Conservation (phyloP, 2,888 invertebrate genomes). For the Coelopa pilipes region DNA sequence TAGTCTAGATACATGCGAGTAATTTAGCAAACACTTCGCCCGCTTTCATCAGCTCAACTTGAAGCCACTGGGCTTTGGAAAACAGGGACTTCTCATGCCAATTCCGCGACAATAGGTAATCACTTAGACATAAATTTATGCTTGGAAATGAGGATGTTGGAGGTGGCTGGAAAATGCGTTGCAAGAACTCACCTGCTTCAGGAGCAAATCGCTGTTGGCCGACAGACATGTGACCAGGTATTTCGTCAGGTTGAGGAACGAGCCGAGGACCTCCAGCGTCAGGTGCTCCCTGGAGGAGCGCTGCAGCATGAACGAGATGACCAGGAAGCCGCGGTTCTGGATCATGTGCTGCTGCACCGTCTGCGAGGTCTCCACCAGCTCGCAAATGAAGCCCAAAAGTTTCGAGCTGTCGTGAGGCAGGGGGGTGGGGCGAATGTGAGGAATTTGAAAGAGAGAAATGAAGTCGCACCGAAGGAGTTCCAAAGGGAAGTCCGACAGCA, state of each 20-base stretch:
- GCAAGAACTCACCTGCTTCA: slow-evolving; percentile 82
- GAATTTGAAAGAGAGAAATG: neutral
- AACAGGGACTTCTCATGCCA: slow-evolving; percentile 8
- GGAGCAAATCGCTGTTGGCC: slow-evolving; percentile 88
- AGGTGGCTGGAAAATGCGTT: neutral
- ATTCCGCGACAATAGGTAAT: neutral
- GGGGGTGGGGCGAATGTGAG: neutral
- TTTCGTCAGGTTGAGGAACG: slow-evolving; percentile 90
- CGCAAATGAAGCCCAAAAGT: slow-evolving; percentile 95
- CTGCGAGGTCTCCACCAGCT: slow-evolving; percentile 94
- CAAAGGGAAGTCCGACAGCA: neutral
- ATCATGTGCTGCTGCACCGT: slow-evolving; percentile 99
- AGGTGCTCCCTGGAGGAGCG: slow-evolving; percentile 92
- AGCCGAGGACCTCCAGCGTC: slow-evolving; percentile 91
- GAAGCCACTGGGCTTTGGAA: no score
- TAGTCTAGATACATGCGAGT: slow-evolving; percentile 5
- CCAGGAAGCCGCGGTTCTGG: slow-evolving; percentile 97
- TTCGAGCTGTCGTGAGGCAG: slow-evolving; percentile 77
- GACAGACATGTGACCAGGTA: slow-evolving; percentile 93
- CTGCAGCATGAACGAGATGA: slow-evolving; percentile 97
- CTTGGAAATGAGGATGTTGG: neutral
- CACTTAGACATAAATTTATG: neutral
- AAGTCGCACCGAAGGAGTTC: neutral
- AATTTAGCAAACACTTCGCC: neutral
- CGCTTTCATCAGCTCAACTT: no score